Conservation (phyloP, 2,113 vertebrate genomes). For the Pleuronectes platessa region DNA sequence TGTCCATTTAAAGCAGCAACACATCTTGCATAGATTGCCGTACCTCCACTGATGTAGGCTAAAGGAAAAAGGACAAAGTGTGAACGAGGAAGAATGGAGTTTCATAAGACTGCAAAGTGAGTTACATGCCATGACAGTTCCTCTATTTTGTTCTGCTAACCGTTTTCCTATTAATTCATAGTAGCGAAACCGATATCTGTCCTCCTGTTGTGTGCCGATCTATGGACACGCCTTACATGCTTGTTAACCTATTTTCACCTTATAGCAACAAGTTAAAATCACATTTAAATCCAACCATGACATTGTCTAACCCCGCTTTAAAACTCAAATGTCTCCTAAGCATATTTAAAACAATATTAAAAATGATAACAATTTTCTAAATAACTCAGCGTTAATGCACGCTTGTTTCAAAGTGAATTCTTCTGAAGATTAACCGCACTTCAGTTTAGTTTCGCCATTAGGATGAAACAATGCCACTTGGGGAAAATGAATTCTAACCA, state of each 20-base stretch:
- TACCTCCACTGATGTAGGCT: slow-evolving; percentile 58
- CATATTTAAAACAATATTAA: neutral
- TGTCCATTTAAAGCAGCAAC: slow-evolving; percentile 1
- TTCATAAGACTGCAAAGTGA: slow-evolving; percentile 79
- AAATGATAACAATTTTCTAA: neutral
- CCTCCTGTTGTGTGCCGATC: slow-evolving; percentile 46
- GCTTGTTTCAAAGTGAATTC: neutral
- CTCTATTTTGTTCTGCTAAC: slow-evolving; percentile 81
- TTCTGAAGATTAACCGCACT: neutral
- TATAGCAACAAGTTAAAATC: neutral
- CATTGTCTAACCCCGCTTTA: neutral
- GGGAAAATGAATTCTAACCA: neutral
- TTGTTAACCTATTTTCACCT: neutral
- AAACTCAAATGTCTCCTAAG: too few relatives aligned
- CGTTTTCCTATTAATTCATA: slow-evolving; percentile 76
- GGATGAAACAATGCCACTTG: slow-evolving; percentile 5
- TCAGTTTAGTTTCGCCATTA: neutral
- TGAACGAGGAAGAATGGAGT: slow-evolving; percentile 78
- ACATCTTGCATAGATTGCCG: slow-evolving; percentile 37
- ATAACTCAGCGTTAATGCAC: neutral
- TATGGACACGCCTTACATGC: neutral
- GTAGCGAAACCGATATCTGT: slow-evolving; percentile 75
- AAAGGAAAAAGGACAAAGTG: slow-evolving; percentile 73
- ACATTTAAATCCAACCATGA: neutral
- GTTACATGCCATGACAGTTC: slow-evolving; percentile 77